Evolutionary conservation across 1,140 invertebrate genomes (phyloP), one percentile per base, ranked within the genome.

Genomic region (Pseudomyrmex flavicornis): DNA sequence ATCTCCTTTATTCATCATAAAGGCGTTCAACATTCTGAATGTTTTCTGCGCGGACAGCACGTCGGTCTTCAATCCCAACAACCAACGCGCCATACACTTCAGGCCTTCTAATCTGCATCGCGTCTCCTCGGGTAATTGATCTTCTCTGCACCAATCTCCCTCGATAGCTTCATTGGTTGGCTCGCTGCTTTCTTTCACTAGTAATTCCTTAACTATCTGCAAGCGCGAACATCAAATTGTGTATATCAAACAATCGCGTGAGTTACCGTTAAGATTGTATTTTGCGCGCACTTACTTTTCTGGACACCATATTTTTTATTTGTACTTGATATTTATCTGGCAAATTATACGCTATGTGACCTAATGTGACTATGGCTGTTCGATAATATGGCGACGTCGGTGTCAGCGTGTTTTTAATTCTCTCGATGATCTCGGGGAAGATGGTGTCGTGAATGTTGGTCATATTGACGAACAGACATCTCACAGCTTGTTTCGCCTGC

Each of bases 21-120:
- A 98, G 0, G 98, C 98, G 88, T 97, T 97, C 3, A 99, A 94
- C 96, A 99, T 98, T 68, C 98, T 95, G 92, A 99, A 98, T 10
- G 98, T 99, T 92, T 99, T 99, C 92, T 98, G 97, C 0, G 98
- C 98, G 0, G 98, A 98, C 56, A 98, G 95, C 82, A 97, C 97
- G 90, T 98, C 97, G 66, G 96, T 96, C 94, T 98, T 99, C 7
- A 99, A 93, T 0, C 98, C 99, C 50, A 99, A 94, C 13, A 99
- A 94, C 98, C 99, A 99, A 46, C 99, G 96, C 1, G 98, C 98
- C 96, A 99, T 98, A 82, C 98, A 97, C 93, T 99, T 99, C 85
- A 99, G 95, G 0, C 98, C 98, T 94, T 99, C 98, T 79, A 99
- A 95, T 95, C 99, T 99, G 93, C 98, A 98, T 74, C 97, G 96